Percentiles rank a stretch among this genome's conserved stretches.
These are phyloP conservation scores for Camponotus floridanus DNA, from an alignment of 1,140 invertebrate genomes.

Conservation along the genomic window DNA sequence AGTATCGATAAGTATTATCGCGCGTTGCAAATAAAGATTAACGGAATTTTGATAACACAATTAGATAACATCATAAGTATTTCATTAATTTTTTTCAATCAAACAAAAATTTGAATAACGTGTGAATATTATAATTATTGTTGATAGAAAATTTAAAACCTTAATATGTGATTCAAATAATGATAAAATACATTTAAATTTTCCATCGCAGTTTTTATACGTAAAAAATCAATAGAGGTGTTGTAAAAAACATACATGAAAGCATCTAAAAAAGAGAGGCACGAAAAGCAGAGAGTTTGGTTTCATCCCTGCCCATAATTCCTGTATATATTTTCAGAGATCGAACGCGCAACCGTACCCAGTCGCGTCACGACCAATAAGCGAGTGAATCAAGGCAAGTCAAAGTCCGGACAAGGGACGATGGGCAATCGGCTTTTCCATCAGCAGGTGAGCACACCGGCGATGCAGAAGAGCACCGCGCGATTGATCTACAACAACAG, in stretches of 20 bases:
- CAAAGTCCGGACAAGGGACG: slow-evolving; percentile 76
- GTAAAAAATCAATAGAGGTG: slow-evolving; percentile 11
- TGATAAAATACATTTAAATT: background rate
- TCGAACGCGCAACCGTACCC: slow-evolving; percentile 87
- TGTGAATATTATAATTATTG: background rate
- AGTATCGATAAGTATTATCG: background rate
- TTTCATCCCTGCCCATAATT: background rate
- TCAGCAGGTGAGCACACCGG: slow-evolving; percentile 81
- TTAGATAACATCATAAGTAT: background rate
- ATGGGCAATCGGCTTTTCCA: slow-evolving; percentile 77
- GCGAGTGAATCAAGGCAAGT: slow-evolving; percentile 76
- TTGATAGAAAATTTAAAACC: too few species aligned
- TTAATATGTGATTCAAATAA: too few species aligned
- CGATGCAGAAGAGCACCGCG: slow-evolving; percentile 82
- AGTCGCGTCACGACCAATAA: slow-evolving; percentile 85
- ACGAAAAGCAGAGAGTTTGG: slow-evolving; percentile 13
- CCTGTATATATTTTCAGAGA: slow-evolving; percentile 84
- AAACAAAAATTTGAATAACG: background rate
- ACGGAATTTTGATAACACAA: background rate
- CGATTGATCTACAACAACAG: slow-evolving; percentile 77
- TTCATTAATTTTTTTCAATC: background rate
- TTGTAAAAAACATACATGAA: background rate
- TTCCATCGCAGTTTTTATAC: background rate
- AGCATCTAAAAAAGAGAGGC: background rate
- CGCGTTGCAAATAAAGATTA: background rate